Evolutionary conservation across 2,797 vertebrate genomes (phyloP).

Genomic region (Pachyuromys duprasi): DNA sequence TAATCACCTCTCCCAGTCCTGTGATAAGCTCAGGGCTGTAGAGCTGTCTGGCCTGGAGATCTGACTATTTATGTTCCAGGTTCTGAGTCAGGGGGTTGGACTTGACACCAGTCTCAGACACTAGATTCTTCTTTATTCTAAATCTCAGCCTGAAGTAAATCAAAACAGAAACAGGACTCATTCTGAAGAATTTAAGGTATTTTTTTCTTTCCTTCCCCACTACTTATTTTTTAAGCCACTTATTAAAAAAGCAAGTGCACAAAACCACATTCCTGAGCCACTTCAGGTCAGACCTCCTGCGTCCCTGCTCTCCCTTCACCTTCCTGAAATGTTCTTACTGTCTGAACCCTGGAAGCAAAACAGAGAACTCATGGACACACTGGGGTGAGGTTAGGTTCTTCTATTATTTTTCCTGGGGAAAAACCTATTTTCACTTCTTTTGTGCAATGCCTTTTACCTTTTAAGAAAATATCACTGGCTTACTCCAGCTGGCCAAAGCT

Average conservation of each 20-base stretch:
- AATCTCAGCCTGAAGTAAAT: neutral
- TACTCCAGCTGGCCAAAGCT: slow-evolving; percentile 69
- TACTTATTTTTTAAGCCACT: neutral
- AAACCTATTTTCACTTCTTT: slow-evolving; percentile 53
- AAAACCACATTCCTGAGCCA: neutral
- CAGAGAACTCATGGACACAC: neutral
- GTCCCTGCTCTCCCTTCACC: neutral
- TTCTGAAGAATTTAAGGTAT: no score
- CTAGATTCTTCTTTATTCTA: neutral
- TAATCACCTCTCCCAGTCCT: no score
- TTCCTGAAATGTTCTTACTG: neutral
- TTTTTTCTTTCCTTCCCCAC: neutral
- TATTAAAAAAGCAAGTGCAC: neutral
- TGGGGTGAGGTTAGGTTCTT: neutral
- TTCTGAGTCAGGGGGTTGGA: neutral
- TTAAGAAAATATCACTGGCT: slow-evolving; percentile 56
- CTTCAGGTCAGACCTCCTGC: neutral
- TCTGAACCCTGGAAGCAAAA: neutral
- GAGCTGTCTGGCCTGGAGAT: neutral
- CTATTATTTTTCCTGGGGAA: neutral
- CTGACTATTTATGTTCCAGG: neutral
- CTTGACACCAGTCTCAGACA: neutral
- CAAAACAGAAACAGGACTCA: neutral
- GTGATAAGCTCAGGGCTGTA: neutral
- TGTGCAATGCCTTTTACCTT: slow-evolving; percentile 63